Base-by-base conservation (phyloP, 2,888 invertebrate genomes). In the Hoplodrina blanda region DNA sequence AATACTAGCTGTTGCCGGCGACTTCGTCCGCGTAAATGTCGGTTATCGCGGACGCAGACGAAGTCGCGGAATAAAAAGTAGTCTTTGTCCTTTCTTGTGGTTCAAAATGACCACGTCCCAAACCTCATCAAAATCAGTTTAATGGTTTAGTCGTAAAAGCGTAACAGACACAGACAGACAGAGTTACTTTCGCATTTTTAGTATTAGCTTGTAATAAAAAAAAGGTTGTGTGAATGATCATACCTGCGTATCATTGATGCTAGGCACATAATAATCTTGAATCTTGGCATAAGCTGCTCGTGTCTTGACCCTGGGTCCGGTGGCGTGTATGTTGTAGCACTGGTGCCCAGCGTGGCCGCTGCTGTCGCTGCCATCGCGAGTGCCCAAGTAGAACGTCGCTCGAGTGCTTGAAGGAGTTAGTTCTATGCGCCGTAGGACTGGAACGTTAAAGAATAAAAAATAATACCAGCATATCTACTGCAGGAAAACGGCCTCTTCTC, bases 181-280 rank as follows among this genome's bases (percentile, higher is more conserved):
- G 25, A 25, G 25, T 25, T 2, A 25, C 1, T 25, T 25, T 25
- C 25, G 25, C 25, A 25, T 25, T 25, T 25, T 25, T 25, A 2
- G 2, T 25, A 25, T 25, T 25, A 54, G 37, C 19, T 0, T 41
- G 13, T 25, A 25, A 41, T 41, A 11, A 41, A 41, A 41, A 5
- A 13, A 41, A 13, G 41, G 13, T 13, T 41, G 41, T 1, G 11
- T 13, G 41, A 0, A 3, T 33, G 11, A 41, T 41, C 41, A 53
- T 89, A 97, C 97, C 91, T 96, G 96, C 0, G 96, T 95, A 62
- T 96, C 93, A 30, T 93, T 95, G 33, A 96, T 87, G 64, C 95
- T 95, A 0, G 97, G 97, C 57, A 96, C 96, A 84, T 97, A 97
- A 83, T 97, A 97, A 90, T 97, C 97, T 61, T 96, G 95, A 0